Base-by-base conservation (phyloP, 2,888 invertebrate genomes). In the Drosophila parthenogenetica region DNA sequence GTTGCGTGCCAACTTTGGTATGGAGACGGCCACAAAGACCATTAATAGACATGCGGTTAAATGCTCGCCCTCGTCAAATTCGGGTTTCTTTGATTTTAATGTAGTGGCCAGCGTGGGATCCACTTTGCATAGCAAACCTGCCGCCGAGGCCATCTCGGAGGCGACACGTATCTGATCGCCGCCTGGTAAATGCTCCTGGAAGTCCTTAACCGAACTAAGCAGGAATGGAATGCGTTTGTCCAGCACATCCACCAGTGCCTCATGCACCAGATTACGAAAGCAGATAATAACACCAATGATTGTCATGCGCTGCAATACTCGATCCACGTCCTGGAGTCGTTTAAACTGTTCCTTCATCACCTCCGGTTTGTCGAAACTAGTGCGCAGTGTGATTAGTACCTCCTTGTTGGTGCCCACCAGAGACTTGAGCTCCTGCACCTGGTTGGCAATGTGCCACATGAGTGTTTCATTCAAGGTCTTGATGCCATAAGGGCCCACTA, bases 401-500 rank as follows among this genome's bases (percentile, higher is more conserved):
- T 99, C 99, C 90, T 98, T 98, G 91, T 99, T 99, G 61, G 95
- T 94, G 35, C 96, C 95, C 0, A 99, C 99, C 67, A 99, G 93
- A 73, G 96, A 95, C 92, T 98, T 99, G 37, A 99, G 93, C 91
- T 99, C 99, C 86, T 97, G 97, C 11, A 99, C 98, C 93, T 99
- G 99, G 91, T 98, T 98, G 11, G 99, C 96, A 78, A 99, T 98
- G 90, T 99, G 99, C 97, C 98, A 98, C 97, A 99, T 98, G 13
- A 99, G 93, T 13, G 98, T 97, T 93, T 99, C 99, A 90, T 98
- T 98, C 59, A 99, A 93, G 87, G 97, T 95, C 90, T 99, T 99
- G 95, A 99, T 98, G 5, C 99, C 99, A 91, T 99, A 99, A 0
- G 99, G 99, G 0, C 99, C 99, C 77, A 99, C 97, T 29, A 99